These are phyloP conservation scores for Dermolepida albohirtum DNA, from an alignment of 2,888 invertebrate genomes.

Conservation along the genomic window DNA sequence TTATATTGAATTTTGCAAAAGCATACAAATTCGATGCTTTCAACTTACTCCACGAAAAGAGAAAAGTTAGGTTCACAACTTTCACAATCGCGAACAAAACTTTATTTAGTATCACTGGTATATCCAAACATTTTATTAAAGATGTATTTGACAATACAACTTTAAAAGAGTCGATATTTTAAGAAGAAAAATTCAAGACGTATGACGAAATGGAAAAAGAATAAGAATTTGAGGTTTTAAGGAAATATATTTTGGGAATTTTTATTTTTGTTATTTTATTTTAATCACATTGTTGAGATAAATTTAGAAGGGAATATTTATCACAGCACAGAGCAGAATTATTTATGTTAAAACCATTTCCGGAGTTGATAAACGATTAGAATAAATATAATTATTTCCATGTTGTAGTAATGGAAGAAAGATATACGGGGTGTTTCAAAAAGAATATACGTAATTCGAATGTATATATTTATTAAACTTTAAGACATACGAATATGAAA, in stretches of 20 bases:
- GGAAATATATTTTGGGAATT: conserved; percentile 1
- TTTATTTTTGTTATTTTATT: conserved; percentile 10
- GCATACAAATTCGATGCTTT: conserved; percentile 32
- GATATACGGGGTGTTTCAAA: too few relatives aligned
- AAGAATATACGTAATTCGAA: too few relatives aligned
- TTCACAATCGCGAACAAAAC: conserved; percentile 36
- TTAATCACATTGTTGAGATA: too few relatives aligned
- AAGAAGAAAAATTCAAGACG: conserved; percentile 22
- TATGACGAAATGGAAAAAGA: conserved; percentile 26
- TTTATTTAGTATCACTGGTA: conserved; percentile 37
- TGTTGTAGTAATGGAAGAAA: too few relatives aligned
- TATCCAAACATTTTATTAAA: conserved; percentile 38
- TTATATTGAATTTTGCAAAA: conserved; percentile 31
- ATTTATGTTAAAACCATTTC: too few relatives aligned
- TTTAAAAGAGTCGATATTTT: conserved; percentile 38
- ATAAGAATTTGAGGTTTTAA: not conserved
- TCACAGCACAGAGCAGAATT: too few relatives aligned
- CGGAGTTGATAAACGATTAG: too few relatives aligned
- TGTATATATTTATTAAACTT: too few relatives aligned
- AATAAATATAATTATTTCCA: too few relatives aligned
- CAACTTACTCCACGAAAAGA: conserved; percentile 26
- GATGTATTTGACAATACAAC: conserved; percentile 35
- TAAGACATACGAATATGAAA: too few relatives aligned
- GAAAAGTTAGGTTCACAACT: conserved; percentile 33
- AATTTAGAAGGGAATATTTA: too few relatives aligned